A percentile compares a stretch with the other conserved stretches of the same genome.
Evolutionary conservation across 2,888 invertebrate species (phyloP).

Genomic region (Uloborus plumipes): DNA sequence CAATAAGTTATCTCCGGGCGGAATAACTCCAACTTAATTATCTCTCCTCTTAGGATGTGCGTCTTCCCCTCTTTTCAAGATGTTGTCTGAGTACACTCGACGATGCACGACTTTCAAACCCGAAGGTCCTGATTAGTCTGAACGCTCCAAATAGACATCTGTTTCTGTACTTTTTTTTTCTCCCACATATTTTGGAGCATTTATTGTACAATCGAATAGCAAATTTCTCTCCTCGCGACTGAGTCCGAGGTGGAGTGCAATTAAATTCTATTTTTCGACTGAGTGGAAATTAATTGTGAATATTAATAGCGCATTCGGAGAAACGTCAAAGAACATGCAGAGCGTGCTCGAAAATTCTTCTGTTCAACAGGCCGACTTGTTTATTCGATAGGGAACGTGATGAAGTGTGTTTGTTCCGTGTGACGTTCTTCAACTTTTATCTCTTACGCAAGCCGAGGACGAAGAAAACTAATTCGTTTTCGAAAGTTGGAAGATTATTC

Average conservation of each 20-base stretch:
- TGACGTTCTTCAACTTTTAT: too few species aligned
- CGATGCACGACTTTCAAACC: slow-evolving; percentile 50
- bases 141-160: too few species aligned
- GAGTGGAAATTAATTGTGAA: slow-evolving; percentile 62
- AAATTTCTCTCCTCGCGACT: too few species aligned
- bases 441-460: too few species aligned
- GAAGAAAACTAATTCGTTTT: too few species aligned
- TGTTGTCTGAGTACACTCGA: slow-evolving; percentile 36
- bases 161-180: too few species aligned
- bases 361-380: slow-evolving; percentile 25
- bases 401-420: slow-evolving; percentile 1
- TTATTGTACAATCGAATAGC: too few species aligned
- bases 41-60: slow-evolving; percentile 25
- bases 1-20: slow-evolving; percentile 50
- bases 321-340: slow-evolving; percentile 41
- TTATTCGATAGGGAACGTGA: slow-evolving; percentile 48
- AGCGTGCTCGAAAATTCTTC: slow-evolving; percentile 33
- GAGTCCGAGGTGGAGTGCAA: slow-evolving; percentile 16
- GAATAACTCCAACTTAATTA: slow-evolving; percentile 60
- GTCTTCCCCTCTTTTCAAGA: slow-evolving; percentile 28
- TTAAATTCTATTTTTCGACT: slow-evolving; percentile 61
- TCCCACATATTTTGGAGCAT: too few species aligned
- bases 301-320: slow-evolving; percentile 49
- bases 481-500: too few species aligned
- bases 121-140: slow-evolving; percentile 37